Evolutionary conservation across 2,797 vertebrate species (phyloP), one percentile per base, ranked within the genome.

Genomic region (Acomys russatus): DNA sequence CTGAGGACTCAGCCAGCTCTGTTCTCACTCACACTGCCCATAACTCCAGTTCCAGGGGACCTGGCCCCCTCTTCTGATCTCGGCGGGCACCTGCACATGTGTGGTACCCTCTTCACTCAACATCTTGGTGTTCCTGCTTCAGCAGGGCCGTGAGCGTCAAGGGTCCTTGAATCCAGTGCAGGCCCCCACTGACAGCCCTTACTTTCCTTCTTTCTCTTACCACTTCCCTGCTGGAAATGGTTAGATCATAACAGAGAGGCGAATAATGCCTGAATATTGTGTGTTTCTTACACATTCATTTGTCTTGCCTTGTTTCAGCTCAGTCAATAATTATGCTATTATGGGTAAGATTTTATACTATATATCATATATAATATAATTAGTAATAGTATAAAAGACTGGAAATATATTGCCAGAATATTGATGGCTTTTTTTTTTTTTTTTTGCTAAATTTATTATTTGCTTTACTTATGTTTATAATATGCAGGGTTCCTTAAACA

Each of bases 231-330:
- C 49, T 44, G 70, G 63, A 25, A 74, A 51, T 91, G 28, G 91
- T 88, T 92, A 18, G 38, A 76, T 74, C 92, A 82, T 86, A 82
- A 88, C n/a, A 61, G 63, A 96, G 11, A 22, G 6, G 30, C 85
- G 89, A 85, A 38, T 88, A 71, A 80, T 91, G 64, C 94, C 25
- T 66, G 33, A 56, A 76, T 71, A 82, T 94, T 95, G 88, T 74
- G n/a, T 61, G 59, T 28, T 85, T 74, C 49, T 70, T 49, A 78
- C 6, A 61, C 30, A 56, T 90, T 84, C n/a, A 87, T 84, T 92
- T 97, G 91, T 90, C 83, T 90, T 71, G 33, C 33, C 30, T 94
- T 92, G 63, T 93, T 96, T 96, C 12, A 71, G 64, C 38, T 94
- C 18, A 51, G 14, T 88, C 12, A 70, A 5, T 77, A 77, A 80